Conservation (phyloP, 2,888 invertebrate genomes). For the Masnerella sp. region DNA sequence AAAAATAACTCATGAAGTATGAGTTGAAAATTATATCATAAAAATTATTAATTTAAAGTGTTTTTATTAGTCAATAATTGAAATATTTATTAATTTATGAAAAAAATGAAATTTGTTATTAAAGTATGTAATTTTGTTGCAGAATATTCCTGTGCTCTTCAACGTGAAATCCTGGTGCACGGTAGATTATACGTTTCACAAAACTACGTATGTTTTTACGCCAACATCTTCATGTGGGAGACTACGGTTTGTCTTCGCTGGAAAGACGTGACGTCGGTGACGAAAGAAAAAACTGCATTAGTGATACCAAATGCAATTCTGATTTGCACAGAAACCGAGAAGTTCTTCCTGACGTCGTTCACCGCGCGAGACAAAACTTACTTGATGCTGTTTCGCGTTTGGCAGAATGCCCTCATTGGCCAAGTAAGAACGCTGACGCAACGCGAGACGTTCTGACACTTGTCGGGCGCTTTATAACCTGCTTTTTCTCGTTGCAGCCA, state of each 20-base stretch:
- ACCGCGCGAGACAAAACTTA: slow-evolving; percentile 95
- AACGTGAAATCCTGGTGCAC: slow-evolving; percentile 96
- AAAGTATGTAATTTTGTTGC: too few relatives aligned
- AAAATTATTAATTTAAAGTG: too few relatives aligned
- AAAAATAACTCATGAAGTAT: too few relatives aligned
- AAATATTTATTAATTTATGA: too few relatives aligned
- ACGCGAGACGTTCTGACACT: background rate
- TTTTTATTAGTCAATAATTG: too few relatives aligned
- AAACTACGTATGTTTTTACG: slow-evolving; percentile 97
- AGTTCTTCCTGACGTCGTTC: slow-evolving; percentile 96
- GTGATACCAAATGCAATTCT: slow-evolving; percentile 98
- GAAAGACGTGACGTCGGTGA: slow-evolving; percentile 94
- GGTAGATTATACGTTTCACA: slow-evolving; percentile 97
- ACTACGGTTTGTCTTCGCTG: slow-evolving; percentile 90
- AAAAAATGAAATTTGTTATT: too few relatives aligned
- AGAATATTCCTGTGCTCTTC: slow-evolving; percentile 99
- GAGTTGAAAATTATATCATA: too few relatives aligned
- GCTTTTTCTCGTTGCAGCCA: slow-evolving; percentile 77
- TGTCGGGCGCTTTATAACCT: too few relatives aligned
- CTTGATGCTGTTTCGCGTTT: slow-evolving; percentile 95
- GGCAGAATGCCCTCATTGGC: slow-evolving; percentile 97
- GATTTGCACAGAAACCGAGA: slow-evolving; percentile 88
- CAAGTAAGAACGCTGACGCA: slow-evolving; percentile 77
- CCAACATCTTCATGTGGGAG: slow-evolving; percentile 98
- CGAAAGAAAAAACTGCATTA: slow-evolving; percentile 95